Evolutionary conservation across 2,888 invertebrate species (phyloP).

Genomic region (Andricus curvator): DNA sequence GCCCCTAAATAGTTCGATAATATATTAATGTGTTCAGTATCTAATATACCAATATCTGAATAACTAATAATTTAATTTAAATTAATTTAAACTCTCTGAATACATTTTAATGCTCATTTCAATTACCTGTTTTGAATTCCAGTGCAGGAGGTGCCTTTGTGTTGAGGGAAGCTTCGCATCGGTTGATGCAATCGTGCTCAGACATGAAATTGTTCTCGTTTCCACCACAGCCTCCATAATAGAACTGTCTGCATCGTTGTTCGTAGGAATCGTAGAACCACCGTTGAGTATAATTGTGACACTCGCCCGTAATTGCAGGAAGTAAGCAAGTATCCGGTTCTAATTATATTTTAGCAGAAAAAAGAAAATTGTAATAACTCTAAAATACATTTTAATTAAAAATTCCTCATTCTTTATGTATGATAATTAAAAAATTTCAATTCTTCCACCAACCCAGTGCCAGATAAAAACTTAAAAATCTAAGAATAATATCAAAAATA

Average conservation of each 20-base stretch:
- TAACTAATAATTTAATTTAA: not conserved
- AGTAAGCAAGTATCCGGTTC: conserved; percentile 87
- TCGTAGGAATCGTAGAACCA: conserved; percentile 92
- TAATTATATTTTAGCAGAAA: conserved; percentile 62
- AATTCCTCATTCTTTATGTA: too few species aligned
- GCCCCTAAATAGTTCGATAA: too few species aligned
- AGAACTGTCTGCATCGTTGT: conserved; percentile 88
- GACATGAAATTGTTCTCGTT: conserved; percentile 92
- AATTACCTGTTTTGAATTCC: conserved; percentile 73
- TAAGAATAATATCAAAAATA: not conserved
- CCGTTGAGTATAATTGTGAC: conserved; percentile 85
- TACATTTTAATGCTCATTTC: not conserved
- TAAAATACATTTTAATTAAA: conserved; percentile 60
- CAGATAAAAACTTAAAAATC: not conserved
- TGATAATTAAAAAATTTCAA: not conserved
- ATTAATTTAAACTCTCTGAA: not conserved
- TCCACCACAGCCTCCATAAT: conserved; percentile 95
- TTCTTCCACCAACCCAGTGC: not conserved
- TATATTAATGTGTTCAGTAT: not conserved
- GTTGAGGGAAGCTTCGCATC: conserved; percentile 81
- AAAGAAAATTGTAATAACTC: not conserved
- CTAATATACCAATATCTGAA: too few species aligned
- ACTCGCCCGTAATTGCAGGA: conserved; percentile 88
- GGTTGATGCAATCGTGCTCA: conserved; percentile 83
- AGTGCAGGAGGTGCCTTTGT: conserved; percentile 76